Evolutionary conservation across 2,888 invertebrate species (phyloP).

Genomic region (Smittia aterrima): DNA sequence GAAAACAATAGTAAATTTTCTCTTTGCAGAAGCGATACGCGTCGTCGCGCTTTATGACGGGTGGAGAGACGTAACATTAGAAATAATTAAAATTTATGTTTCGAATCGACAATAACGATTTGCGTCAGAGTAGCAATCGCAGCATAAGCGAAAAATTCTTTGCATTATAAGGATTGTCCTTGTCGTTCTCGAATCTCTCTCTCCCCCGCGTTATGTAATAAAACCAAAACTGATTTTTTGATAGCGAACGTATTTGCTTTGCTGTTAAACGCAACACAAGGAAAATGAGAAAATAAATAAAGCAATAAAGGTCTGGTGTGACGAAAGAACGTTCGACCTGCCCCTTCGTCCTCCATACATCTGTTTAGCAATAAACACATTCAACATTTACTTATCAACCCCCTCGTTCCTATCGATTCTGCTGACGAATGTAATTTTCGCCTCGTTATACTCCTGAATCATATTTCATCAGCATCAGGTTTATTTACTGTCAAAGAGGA

Average conservation of each 20-base stretch:
- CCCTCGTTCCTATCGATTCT: background rate
- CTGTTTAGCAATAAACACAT: constrained; percentile 29
- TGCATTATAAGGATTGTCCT: background rate
- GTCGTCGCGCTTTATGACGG: background rate
- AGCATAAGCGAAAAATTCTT: background rate
- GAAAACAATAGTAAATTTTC: constrained; percentile 34
- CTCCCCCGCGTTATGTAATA: background rate
- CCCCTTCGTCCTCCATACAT: constrained; percentile 10
- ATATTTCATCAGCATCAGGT: background rate
- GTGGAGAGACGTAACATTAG: constrained; percentile 10
- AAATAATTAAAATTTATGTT: constrained; percentile 36
- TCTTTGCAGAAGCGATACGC: background rate
- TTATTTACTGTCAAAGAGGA: background rate
- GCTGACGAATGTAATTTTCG: constrained; percentile 16
- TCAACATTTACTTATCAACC: constrained; percentile 3
- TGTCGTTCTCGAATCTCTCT: too few relatives aligned
- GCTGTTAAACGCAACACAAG: background rate
- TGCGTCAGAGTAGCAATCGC: background rate
- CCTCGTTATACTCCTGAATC: background rate
- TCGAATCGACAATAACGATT: constrained; percentile 21
- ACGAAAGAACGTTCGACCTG: constrained; percentile 1
- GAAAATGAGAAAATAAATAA: constrained; percentile 3
- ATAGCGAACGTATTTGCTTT: background rate
- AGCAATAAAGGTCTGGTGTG: constrained; percentile 17
- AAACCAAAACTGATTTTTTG: constrained; percentile 6